Conservation (phyloP, 2,888 invertebrate genomes). For the Limnephilus marmoratus region DNA sequence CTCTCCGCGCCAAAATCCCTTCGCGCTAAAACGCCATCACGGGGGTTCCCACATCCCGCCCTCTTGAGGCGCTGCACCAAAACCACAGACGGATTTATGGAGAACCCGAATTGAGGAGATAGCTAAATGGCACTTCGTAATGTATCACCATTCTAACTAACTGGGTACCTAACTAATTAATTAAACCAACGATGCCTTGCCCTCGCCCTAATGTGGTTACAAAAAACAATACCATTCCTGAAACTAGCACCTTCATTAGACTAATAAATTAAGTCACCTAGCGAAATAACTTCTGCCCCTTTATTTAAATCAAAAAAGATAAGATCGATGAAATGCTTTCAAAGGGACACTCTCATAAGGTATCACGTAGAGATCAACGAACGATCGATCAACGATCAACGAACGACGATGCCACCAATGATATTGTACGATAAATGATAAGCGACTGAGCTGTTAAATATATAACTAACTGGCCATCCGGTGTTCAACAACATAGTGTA, state of each 20-base stretch:
- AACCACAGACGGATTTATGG: slow-evolving; percentile 57
- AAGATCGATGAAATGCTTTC: too few species aligned
- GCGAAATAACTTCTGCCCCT: neutral
- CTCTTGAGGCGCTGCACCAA: slow-evolving; percentile 46
- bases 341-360: too few species aligned
- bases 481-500: too few species aligned
- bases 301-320: neutral
- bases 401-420: too few species aligned
- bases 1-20: slow-evolving; percentile 9
- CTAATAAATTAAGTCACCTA: neutral
- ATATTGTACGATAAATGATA: too few species aligned
- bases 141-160: slow-evolving; percentile 49
- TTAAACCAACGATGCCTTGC: neutral
- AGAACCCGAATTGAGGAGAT: slow-evolving; percentile 61
- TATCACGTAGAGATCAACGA: too few species aligned
- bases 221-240: neutral
- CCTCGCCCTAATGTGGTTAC: neutral
- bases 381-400: too few species aligned
- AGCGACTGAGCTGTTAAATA: too few species aligned
- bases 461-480: too few species aligned
- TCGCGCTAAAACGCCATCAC: neutral
- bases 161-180: slow-evolving; percentile 27
- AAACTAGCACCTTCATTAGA: neutral
- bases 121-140: slow-evolving; percentile 57
- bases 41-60: slow-evolving; percentile 11